These are phyloP conservation scores for Enteromius paludinosus DNA, from an alignment of 2,797 vertebrate species.

Conservation along the genomic window DNA sequence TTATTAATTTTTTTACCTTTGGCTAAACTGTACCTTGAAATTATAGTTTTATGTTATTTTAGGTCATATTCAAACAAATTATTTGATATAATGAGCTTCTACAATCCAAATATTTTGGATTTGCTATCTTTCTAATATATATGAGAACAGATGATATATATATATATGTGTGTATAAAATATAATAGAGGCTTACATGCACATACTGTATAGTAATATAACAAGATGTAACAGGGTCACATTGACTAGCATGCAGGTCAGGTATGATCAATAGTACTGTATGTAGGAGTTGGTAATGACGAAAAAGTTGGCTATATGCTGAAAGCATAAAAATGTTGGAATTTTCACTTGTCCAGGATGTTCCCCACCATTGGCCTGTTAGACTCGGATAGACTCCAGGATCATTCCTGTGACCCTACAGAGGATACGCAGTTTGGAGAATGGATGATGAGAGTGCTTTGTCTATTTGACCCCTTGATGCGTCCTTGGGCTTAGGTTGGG, in stretches of 20 bases:
- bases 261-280: not conserved
- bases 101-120: not conserved
- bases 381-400: not conserved
- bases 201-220: not conserved
- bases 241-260: constrained; percentile 1
- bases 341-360: not conserved
- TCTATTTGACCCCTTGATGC: not conserved
- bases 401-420: not conserved
- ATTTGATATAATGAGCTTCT: not conserved
- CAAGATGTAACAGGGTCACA: not conserved
- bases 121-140: no score
- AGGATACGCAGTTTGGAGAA: not conserved
- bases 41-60: not conserved
- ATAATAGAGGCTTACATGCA: not conserved
- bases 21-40: not conserved
- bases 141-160: no score
- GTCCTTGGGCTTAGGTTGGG: not conserved
- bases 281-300: not conserved
- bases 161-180: no score
- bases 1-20: not conserved
- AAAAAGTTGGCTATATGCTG: not conserved
- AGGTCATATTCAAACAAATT: no score
- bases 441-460: not conserved
- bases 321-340: not conserved
- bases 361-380: not conserved